Conservation (phyloP, 2,888 invertebrate species). For the Rhopalosiphum nymphaeae region DNA sequence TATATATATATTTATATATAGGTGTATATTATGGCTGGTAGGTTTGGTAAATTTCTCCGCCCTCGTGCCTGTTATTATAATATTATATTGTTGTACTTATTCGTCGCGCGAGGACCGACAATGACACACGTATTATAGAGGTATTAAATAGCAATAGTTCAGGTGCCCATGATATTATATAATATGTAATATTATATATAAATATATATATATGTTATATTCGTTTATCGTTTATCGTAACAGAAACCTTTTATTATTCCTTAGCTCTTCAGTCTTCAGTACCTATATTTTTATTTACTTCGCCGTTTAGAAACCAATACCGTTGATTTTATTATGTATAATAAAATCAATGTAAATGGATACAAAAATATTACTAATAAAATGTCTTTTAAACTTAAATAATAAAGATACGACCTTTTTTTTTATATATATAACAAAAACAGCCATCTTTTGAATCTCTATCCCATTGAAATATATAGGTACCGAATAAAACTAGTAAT, state of each 20-base stretch:
- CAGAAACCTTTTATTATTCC: not conserved
- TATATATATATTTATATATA: too few relatives aligned
- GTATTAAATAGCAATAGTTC: not conserved
- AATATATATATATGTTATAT: not conserved
- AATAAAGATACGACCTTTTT: not conserved
- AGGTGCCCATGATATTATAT: not conserved
- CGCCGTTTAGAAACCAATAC: not conserved
- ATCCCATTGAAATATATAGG: not conserved
- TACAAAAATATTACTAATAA: not conserved
- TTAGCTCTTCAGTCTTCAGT: not conserved
- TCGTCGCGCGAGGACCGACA: constrained; percentile 2
- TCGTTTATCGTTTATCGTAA: not conserved
- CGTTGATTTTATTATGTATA: not conserved
- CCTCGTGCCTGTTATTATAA: constrained; percentile 21
- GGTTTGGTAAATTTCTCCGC: constrained; percentile 10
- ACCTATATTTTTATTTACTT: not conserved
- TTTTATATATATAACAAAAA: not conserved
- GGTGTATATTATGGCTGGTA: not conserved
- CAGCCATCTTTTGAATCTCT: not conserved
- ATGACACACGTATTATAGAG: constrained; percentile 19
- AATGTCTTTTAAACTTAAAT: not conserved
- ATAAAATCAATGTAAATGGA: not conserved
- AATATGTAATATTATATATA: too few relatives aligned
- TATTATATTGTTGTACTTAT: constrained; percentile 14
- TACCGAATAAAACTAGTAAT: not conserved